Conservation (phyloP, 2,113 vertebrate species). For the Raphicerus campestris region DNA sequence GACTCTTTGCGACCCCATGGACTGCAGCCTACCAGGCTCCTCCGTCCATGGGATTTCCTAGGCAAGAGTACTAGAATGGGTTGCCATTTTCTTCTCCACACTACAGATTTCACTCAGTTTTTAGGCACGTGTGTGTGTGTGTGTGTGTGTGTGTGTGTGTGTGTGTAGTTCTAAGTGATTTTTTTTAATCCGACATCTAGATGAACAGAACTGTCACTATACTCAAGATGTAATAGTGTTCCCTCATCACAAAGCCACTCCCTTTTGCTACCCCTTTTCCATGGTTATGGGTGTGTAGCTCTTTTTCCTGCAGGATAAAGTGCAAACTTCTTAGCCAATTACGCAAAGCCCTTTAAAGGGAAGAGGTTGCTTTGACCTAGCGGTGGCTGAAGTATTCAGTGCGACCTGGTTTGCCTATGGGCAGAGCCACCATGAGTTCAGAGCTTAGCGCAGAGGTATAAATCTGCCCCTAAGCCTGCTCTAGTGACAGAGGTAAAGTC, state of each 20-base stretch:
- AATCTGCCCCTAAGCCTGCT: not conserved
- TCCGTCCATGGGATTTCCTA: no score
- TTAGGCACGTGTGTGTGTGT: not conserved
- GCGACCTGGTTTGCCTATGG: not conserved
- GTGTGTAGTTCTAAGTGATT: not conserved
- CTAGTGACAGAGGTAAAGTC: not conserved
- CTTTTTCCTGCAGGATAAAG: not conserved
- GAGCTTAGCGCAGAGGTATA: not conserved
- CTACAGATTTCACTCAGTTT: not conserved
- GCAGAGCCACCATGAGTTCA: not conserved
- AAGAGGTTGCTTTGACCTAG: not conserved
- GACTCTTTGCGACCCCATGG: no score
- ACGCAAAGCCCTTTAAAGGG: not conserved
- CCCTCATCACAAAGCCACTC: not conserved
- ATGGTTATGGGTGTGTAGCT: not conserved
- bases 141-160: not conserved
- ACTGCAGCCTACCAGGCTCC: no score
- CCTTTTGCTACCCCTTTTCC: not conserved
- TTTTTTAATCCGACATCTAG: not conserved
- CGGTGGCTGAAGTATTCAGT: not conserved
- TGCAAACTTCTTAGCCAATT: not conserved
- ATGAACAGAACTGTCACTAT: not conserved
- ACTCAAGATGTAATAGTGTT: not conserved
- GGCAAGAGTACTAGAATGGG: no score
- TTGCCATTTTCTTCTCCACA: no score